Base-by-base conservation (phyloP, 2,113 vertebrate genomes). In the Phylloscopus trochilus region DNA sequence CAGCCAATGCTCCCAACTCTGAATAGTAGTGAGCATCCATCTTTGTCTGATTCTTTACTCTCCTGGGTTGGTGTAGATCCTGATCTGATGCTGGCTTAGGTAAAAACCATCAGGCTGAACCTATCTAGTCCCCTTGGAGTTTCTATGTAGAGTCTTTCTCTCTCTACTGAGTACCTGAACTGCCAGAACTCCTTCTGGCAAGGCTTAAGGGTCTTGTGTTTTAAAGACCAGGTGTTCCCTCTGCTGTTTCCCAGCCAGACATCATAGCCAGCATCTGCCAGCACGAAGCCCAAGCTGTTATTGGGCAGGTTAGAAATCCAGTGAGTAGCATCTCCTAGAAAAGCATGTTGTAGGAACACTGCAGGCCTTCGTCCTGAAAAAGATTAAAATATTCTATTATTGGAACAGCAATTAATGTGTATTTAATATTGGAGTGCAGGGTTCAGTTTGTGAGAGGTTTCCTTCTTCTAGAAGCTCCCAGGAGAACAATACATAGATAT, bases 171-270 rank as follows among this genome's bases (percentile, higher is more conserved):
- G 33, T 98, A 99, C 99, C 99, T 99, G 97, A 99, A 99, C 60
- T 96, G 95, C 99, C 99, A 99, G 98, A 98, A 99, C 7, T 96
- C 98, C 3, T 99, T 98, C 91, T 98, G 94, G 16, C 97, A 72
- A 2, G 98, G 91, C 0, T 81, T 96, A 46, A 99, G 98, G 0
- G 46, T 98, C 81, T 74, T 95, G 92, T 99, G 99, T 62, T 98
- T 99, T 86, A 97, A 97, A 91, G 99, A 99, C 99, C 99, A 99
- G 5, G 98, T 99, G 97, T 99, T 98, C 5, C 99, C 99, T 35
- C 99, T 70, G 95, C 98, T 99, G 98, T 99, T 99, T 41, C 98
- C 99, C 18, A 99, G 41, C 99, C 99, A 99, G 66, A 99, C 99
- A 1, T 99, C 99, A 27, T 97, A 99, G 28, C 99, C 99, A 0